Evolutionary conservation across 2,113 vertebrate species (phyloP).

Genomic region (Irena cyanogastra): DNA sequence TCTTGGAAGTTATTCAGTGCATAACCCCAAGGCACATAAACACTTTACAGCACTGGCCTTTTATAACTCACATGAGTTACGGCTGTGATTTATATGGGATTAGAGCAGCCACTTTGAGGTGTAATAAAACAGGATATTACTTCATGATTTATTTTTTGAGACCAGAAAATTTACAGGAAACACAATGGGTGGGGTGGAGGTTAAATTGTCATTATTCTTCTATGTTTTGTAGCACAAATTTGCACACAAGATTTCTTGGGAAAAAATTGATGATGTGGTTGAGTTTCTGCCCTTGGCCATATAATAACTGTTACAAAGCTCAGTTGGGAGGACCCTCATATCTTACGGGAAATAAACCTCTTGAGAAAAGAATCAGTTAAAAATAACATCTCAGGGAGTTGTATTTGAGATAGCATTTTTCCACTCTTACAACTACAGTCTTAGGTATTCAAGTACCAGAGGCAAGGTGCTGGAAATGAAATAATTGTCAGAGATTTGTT

Average conservation of each 20-base stretch:
- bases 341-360: not conserved
- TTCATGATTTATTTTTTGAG: not conserved
- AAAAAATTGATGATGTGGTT: not conserved
- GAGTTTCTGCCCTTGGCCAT: not conserved
- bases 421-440: no score
- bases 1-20: not conserved
- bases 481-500: not conserved
- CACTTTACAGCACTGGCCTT: not conserved
- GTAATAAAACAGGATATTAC: not conserved
- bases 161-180: not conserved
- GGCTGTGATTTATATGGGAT: not conserved
- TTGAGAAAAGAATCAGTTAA: not conserved
- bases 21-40: not conserved
- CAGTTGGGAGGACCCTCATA: not conserved
- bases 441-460: not conserved
- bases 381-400: not conserved
- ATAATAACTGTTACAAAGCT: not conserved
- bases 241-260: not conserved
- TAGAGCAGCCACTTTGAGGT: not conserved
- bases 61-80: not conserved
- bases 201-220: not conserved
- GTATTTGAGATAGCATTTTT: not conserved
- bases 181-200: fast-evolving
- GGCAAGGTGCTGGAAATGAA: not conserved
- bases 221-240: not conserved